Base-by-base conservation (phyloP, 1,140 invertebrate species). In the Meteorus sp. region DNA sequence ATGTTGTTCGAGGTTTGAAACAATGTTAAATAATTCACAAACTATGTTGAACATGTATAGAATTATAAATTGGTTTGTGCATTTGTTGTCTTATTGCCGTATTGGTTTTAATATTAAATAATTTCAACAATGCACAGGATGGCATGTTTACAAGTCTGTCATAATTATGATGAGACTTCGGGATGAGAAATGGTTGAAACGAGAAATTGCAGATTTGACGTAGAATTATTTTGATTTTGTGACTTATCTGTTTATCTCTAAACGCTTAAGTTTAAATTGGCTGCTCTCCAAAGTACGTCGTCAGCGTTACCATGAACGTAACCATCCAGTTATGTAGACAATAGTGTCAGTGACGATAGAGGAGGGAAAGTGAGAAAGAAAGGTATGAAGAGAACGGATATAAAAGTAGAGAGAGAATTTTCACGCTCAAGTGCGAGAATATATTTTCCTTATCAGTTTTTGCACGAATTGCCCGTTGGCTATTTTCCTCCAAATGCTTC, bases 361-460 rank as follows among this genome's bases (percentile, higher is more conserved):
- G 9, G 37, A 7, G 9, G 37, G 8, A n/a, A n/a, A 3, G 37
- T 3, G 37, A 9, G 9, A 39, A 15, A n/a, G 37, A 39, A 13
- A 22, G 5, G 23, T 17, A 17, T 20, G 8, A 44, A 20, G 22
- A 7, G 17, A 45, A 45, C 43, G 43, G 19, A n/a, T 17, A 43
- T 17, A 43, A 19, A 43, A 19, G 39, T 17, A 43, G 9, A 13
- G 29, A 31, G 3, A 22, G 25, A 22, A 22, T 45, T 45, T 27
- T 15, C 45, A 3, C 22, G 45, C 5, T n/a, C 45, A n/a, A 48
- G 45, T 48, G n/a, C n/a, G 25, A 13, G 25, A 29, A 48, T 48
- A 29, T 48, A 48, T 48, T 48, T 48, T 48, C 45, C 45, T 48
- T 48, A 48, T 48, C 45, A 48, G 45, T 48, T 48, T 48, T 48